Evolutionary conservation across 2,888 invertebrate species (phyloP).

Genomic region (Conistra vaccinii): DNA sequence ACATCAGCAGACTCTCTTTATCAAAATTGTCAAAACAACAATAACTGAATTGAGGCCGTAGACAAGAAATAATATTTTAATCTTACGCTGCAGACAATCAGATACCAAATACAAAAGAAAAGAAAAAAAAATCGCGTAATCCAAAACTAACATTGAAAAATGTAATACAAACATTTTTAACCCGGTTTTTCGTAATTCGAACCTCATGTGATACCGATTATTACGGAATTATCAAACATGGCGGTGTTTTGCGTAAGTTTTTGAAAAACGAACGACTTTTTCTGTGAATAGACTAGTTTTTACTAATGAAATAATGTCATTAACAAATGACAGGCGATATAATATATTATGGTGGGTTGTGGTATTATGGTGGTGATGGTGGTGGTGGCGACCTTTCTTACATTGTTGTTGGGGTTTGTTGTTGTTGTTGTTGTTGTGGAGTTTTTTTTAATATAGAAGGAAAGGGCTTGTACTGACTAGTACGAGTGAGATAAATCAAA

Average conservation of each 20-base stretch:
- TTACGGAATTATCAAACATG: slow-evolving; percentile 33
- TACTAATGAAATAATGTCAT: not conserved
- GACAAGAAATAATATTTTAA: slow-evolving; percentile 47
- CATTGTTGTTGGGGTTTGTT: too few species aligned
- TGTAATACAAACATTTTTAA: slow-evolving; percentile 53
- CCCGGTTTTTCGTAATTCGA: slow-evolving; percentile 54
- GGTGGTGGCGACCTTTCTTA: not conserved
- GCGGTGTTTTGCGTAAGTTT: slow-evolving; percentile 7
- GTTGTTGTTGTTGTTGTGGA: too few species aligned
- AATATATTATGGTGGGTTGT: too few species aligned
- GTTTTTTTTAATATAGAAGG: not conserved
- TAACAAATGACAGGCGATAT: not conserved
- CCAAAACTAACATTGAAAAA: slow-evolving; percentile 36
- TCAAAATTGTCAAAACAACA: slow-evolving; percentile 45
- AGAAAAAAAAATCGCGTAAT: slow-evolving; percentile 22
- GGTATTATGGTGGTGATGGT: too few species aligned
- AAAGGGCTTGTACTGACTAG: too few species aligned
- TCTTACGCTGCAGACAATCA: slow-evolving; percentile 37
- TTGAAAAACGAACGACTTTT: slow-evolving; percentile 30
- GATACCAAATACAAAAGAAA: slow-evolving; percentile 28
- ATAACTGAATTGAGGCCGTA: slow-evolving; percentile 42
- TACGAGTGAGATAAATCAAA: not conserved
- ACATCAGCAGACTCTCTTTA: slow-evolving; percentile 37
- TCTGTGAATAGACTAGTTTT: not conserved
- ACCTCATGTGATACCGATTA: slow-evolving; percentile 46